Evolutionary conservation across 2,113 vertebrate genomes (phyloP), one percentile per base, ranked within the genome.

Genomic region (Struthio camelus): DNA sequence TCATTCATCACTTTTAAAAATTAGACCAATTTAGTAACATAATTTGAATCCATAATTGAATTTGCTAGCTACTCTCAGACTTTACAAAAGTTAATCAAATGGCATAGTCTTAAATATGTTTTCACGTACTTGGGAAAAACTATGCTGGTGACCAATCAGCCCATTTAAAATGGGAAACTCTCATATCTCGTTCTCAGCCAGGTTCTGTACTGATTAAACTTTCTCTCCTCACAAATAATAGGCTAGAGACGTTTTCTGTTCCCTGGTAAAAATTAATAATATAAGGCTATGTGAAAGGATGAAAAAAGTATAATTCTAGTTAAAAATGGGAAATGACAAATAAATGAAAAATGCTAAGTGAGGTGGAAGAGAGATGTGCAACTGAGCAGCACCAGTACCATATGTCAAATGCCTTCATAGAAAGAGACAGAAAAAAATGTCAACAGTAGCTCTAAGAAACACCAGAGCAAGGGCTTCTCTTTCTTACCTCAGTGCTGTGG

Each of bases 31-130:
- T 98, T 97, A 96, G 94, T 97, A 96, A 96, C 90, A 93, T 98
- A 97, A 98, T 98, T 98, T 98, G 92, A 97, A 97, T 97, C 92
- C 92, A 96, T 98, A 98, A 98, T 98, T 98, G 97, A 97, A 98
- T 98, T 97, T 98, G 83, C 97, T 96, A 97, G 93, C 93, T 96
- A 91, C 93, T 97, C 89, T 97, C 87, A 95, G 89, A 89, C 94
- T 97, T 97, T 87, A 96, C 94, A 97, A 98, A 97, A 98, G 96
- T 98, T 98, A 97, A 98, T 98, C 96, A 97, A 97, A 95, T 84
- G 82, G 32, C 94, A 92, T 48, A 90, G 80, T 95, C 94, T 97
- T 96, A 95, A 97, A 90, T 64, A 97, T 80, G 80, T 93, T 97
- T 97, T 92, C 94, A 87, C n/a, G 58, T 69, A 71, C 93, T 81